Evolutionary conservation across 2,797 vertebrate genomes (phyloP).

Genomic region (Yasuhikotakia modesta): DNA sequence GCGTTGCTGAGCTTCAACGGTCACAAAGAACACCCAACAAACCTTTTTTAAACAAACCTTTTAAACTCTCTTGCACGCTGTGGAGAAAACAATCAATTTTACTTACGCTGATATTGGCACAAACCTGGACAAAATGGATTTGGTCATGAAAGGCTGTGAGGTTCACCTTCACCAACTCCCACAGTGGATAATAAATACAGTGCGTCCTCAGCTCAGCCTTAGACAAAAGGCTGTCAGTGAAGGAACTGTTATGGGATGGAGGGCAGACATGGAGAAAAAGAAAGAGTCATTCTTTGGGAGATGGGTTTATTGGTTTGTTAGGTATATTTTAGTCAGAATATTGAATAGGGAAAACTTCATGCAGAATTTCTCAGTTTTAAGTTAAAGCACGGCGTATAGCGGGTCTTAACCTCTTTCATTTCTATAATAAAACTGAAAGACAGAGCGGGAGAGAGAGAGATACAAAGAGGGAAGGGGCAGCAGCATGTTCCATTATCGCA

Average conservation of each 20-base stretch:
- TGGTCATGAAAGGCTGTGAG: neutral
- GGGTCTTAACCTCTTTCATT: slow-evolving; percentile 57
- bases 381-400: slow-evolving; percentile 73
- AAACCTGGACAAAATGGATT: slow-evolving; percentile 7
- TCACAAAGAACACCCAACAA: slow-evolving; percentile 9
- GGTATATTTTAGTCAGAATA: slow-evolving; percentile 69
- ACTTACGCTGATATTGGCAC: slow-evolving; percentile 14
- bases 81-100: slow-evolving; percentile 12
- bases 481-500: slow-evolving; percentile 75
- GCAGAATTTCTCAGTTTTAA: slow-evolving; percentile 76
- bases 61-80: neutral
- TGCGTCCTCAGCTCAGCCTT: slow-evolving; percentile 11
- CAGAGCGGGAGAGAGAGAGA: slow-evolving; percentile 54
- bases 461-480: slow-evolving; percentile 56
- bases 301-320: slow-evolving; percentile 70
- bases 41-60: slow-evolving; percentile 15
- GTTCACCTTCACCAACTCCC: slow-evolving; percentile 26
- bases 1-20: neutral
- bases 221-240: neutral
- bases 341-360: slow-evolving; percentile 71
- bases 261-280: slow-evolving; percentile 55
- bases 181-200: slow-evolving; percentile 9
- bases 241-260: slow-evolving; percentile 14
- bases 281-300: slow-evolving; percentile 46
- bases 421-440: slow-evolving; percentile 31